phyloP scores from a whole-genome alignment of 2,888 invertebrate genomes.

The Trissolcus brochymenae region DNA sequence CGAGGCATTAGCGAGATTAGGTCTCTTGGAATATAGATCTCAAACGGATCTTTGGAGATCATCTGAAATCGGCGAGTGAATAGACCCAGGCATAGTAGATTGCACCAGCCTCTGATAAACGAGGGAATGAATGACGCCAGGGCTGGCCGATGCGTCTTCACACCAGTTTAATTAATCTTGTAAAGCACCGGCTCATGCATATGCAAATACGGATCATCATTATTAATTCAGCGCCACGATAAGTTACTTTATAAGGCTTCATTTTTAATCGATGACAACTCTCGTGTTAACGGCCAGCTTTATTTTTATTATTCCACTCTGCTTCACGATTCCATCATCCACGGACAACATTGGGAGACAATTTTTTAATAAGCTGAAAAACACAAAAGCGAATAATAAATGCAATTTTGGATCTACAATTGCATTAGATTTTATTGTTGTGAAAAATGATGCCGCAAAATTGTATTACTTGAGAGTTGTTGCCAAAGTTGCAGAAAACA shows the following conservation, averaged over 20 bases:
- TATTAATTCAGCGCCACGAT: conserved; percentile 42
- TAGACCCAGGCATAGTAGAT: conserved; percentile 45
- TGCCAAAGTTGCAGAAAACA: not conserved
- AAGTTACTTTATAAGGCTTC: conserved; percentile 36
- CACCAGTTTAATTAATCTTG: conserved; percentile 54
- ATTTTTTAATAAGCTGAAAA: too few relatives aligned
- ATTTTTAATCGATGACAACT: conserved; percentile 32
- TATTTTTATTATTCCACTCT: too few relatives aligned
- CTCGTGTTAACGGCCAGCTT: too few relatives aligned
- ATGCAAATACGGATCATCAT: conserved; percentile 46
- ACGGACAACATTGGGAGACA: too few relatives aligned
- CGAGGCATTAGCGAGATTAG: conserved; percentile 68
- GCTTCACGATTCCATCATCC: too few relatives aligned
- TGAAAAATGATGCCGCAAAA: too few relatives aligned
- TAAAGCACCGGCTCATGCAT: conserved; percentile 43
- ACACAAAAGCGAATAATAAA: too few relatives aligned
- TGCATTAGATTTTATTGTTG: too few relatives aligned
- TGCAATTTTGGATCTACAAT: too few relatives aligned
- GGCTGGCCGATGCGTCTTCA: conserved; percentile 48
- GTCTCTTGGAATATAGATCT: conserved; percentile 58
- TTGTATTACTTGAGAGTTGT: too few relatives aligned
- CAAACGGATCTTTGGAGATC: conserved; percentile 61
- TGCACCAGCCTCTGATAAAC: conserved; percentile 50
- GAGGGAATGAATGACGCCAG: conserved; percentile 50
- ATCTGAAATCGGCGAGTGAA: conserved; percentile 55